Evolutionary conservation across 2,113 vertebrate species (phyloP), one percentile per base, ranked within the genome.

Genomic region (Monopterus albus): DNA sequence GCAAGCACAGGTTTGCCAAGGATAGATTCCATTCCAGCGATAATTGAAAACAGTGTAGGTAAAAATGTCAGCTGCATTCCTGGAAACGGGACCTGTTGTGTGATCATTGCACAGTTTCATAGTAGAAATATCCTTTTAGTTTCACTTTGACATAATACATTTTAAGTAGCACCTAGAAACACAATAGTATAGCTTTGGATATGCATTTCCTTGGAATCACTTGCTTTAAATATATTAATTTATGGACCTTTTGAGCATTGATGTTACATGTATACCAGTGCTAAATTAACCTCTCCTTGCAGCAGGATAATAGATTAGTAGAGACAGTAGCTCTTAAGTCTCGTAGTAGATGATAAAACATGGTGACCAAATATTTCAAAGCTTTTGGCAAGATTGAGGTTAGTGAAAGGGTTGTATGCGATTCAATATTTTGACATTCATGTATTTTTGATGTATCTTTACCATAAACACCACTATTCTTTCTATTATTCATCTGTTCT

Each of bases 391-490:
- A 61, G 33, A 42, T 76, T 59, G 36, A 45, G 26, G 14, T 70
- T 23, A 28, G 65, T 65, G 29, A 38, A 57, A 64, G 2, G 7
- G 25, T 51, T 53, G 13, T 3, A 40, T 67, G 25, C 21, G 40
- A 62, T 71, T 49, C 46, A 62, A 17, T 50, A 20, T 73, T 58
- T 55, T 50, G 7, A 46, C 31, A 33, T 21, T 66, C 50, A 23
- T 60, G n/a, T 47, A 20, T 29, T 13, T 40, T 50, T 55, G 13
- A 14, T 57, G 25, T 78, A 6, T 47, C 45, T 1, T 83, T 74
- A 23, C 42, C 51, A 15, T 52, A 8, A 82, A 74, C 82, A 81
- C 85, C 86, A 83, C 87, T 87, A 78, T 81, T 85, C 39, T 69
- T 78, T 75, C 61, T 62, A 52, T 57, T 75, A 62, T 43, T 75